Conservation (phyloP, 2,113 vertebrate species). For the Chloropsis cyanopogon region DNA sequence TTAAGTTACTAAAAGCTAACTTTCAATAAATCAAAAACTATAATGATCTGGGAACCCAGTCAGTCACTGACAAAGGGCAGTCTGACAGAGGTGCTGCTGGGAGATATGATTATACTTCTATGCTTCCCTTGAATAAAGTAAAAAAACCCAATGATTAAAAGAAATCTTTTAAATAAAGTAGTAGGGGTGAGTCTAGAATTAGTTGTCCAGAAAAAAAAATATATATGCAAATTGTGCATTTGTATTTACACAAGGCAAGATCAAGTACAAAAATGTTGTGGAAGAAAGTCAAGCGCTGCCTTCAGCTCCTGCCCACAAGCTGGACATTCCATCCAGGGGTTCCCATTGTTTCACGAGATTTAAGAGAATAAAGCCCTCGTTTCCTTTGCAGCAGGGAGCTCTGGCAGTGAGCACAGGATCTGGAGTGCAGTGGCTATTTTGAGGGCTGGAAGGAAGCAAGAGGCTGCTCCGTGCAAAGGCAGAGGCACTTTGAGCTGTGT, state of each 20-base stretch:
- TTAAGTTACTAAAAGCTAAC: neutral
- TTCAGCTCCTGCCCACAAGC: neutral
- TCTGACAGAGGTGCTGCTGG: neutral
- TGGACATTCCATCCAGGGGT: slow-evolving; percentile 36
- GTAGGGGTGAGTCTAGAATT: neutral
- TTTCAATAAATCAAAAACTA: neutral
- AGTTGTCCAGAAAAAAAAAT: neutral
- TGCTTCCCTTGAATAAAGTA: neutral
- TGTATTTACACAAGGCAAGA: neutral
- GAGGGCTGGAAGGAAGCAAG: slow-evolving; percentile 58
- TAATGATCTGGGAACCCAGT: neutral
- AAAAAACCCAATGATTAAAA: neutral
- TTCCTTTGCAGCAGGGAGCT: slow-evolving; percentile 60
- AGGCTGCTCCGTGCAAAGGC: slow-evolving; percentile 43
- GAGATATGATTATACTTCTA: neutral
- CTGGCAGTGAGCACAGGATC: slow-evolving; percentile 23
- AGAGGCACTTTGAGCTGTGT: slow-evolving; percentile 23
- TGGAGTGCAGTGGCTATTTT: slow-evolving; percentile 45
- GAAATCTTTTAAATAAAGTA: neutral
- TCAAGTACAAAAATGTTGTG: neutral
- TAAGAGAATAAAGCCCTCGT: slow-evolving; percentile 45
- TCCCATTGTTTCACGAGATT: slow-evolving; percentile 56
- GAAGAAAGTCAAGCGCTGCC: neutral
- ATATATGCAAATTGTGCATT: neutral
- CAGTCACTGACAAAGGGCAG: neutral